Evolutionary conservation across 2,797 vertebrate species (phyloP).

Genomic region (Sciaenops ocellatus): DNA sequence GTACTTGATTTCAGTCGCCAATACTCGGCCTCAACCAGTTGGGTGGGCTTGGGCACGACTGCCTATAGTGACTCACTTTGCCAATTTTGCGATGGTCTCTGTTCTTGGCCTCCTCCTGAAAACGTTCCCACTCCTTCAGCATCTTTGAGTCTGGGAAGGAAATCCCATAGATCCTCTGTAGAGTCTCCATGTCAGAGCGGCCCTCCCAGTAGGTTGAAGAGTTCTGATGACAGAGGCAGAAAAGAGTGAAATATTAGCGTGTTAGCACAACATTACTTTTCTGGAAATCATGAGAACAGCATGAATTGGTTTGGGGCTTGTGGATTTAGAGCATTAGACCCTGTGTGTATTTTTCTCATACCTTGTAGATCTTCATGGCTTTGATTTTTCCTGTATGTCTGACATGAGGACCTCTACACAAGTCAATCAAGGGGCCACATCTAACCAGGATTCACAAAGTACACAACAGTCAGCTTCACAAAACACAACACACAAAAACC

Average conservation of each 20-base stretch:
- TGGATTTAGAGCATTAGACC: not conserved
- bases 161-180: slow-evolving; percentile 95
- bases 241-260: not conserved
- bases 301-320: not conserved
- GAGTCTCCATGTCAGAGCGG: slow-evolving; percentile 92
- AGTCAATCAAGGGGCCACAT: slow-evolving; percentile 93
- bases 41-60: slow-evolving; percentile 1
- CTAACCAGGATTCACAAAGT: slow-evolving; percentile 69
- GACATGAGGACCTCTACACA: slow-evolving; percentile 96
- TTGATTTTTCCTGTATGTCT: slow-evolving; percentile 97
- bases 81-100: slow-evolving; percentile 96
- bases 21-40: slow-evolving; percentile 19
- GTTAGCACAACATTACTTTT: not conserved
- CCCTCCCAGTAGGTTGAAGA: slow-evolving; percentile 97
- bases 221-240: slow-evolving; percentile 82
- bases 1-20: slow-evolving; percentile 5
- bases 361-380: slow-evolving; percentile 94
- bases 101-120: slow-evolving; percentile 94
- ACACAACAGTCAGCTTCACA: not conserved
- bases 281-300: not conserved
- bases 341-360: slow-evolving; percentile 51
- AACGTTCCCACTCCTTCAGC: slow-evolving; percentile 94
- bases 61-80: slow-evolving; percentile 84
- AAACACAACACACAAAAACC: not conserved
- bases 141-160: slow-evolving; percentile 96